Percentiles rank a stretch among this genome's conserved stretches.
Conservation (phyloP, 2,888 invertebrate genomes). For the Norana najaformis region DNA sequence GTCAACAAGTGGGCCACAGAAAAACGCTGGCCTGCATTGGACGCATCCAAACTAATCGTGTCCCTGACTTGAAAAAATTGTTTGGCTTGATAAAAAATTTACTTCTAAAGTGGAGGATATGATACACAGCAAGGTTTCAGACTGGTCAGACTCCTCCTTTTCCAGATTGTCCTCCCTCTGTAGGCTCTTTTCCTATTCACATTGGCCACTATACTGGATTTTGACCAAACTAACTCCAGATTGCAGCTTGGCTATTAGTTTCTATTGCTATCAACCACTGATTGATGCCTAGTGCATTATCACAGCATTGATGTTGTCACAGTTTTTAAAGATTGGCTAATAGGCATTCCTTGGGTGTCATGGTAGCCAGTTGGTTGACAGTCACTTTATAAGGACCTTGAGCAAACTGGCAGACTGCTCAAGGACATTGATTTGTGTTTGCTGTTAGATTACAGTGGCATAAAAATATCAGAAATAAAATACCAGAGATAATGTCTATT, state of each 20-base stretch:
- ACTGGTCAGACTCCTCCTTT: background rate
- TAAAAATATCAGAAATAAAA: background rate
- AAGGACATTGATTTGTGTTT: background rate
- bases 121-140: background rate
- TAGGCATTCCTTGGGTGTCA: too few relatives aligned
- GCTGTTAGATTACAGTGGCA: background rate
- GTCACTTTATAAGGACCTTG: background rate
- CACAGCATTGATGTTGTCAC: background rate
- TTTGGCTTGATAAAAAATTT: background rate
- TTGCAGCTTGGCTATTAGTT: background rate
- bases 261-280: background rate
- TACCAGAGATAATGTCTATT: background rate
- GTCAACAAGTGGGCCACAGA: background rate
- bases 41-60: background rate
- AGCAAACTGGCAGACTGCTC: background rate
- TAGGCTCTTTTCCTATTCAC: background rate
- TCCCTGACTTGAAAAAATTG: background rate
- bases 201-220: background rate
- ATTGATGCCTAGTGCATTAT: background rate
- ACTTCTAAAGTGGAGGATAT: background rate
- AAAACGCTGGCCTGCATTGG: background rate
- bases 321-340: background rate
- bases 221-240: background rate
- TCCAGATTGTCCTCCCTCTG: background rate
- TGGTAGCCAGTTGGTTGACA: background rate